Evolutionary conservation across 2,797 vertebrate genomes (phyloP).

Genomic region (Anguilla obscura): DNA sequence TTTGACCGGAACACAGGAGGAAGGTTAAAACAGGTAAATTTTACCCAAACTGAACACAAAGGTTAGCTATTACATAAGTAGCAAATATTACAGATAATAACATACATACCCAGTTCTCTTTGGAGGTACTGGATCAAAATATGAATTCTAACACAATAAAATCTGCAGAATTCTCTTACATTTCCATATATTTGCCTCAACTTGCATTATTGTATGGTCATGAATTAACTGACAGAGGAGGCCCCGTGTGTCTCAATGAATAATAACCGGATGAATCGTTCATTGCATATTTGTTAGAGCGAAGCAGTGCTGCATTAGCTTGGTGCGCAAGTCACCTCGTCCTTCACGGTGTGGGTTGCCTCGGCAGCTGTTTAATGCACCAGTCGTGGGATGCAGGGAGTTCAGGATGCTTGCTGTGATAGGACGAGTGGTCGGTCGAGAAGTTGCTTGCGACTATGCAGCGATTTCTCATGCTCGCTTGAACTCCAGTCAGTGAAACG

Average conservation of each 20-base stretch:
- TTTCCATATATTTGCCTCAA: background rate
- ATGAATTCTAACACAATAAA: background rate
- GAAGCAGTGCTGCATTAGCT: background rate
- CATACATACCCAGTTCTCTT: background rate
- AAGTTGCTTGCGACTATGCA: background rate
- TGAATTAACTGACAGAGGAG: constrained; percentile 23
- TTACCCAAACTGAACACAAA: background rate
- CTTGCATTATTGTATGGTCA: background rate
- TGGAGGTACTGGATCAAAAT: background rate
- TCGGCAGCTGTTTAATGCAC: background rate
- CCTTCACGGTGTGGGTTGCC: constrained; percentile 12
- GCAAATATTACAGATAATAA: background rate
- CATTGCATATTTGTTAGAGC: constrained; percentile 24
- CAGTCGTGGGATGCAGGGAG: background rate
- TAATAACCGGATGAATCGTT: constrained; percentile 35
- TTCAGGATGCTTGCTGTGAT: background rate
- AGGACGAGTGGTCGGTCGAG: background rate
- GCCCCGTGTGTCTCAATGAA: constrained; percentile 37
- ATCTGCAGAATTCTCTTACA: background rate
- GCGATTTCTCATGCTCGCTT: background rate
- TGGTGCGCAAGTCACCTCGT: background rate
- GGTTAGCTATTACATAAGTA: background rate
- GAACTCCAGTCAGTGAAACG: constrained; percentile 12
- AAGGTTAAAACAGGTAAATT: too few species aligned
- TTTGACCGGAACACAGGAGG: too few species aligned